These are phyloP conservation scores for Microctenopoma stevenorrisi DNA, from an alignment of 2,797 vertebrate genomes.

Conservation along the genomic window DNA sequence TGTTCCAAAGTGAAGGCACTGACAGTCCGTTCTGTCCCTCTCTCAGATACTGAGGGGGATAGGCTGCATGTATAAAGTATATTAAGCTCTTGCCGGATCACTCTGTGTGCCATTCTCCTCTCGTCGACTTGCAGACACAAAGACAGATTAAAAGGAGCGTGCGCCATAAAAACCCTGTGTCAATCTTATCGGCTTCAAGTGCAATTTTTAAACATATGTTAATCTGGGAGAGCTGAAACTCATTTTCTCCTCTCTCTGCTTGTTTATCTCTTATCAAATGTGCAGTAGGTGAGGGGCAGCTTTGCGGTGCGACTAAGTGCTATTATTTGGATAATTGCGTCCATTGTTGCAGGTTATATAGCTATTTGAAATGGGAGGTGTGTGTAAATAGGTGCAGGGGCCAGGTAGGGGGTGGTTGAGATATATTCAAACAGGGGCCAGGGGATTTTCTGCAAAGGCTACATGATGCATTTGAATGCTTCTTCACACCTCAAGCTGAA, in stretches of 20 bases:
- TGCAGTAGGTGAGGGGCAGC: slow-evolving; percentile 80
- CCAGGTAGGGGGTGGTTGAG: slow-evolving; percentile 68
- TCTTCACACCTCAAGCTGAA: slow-evolving; percentile 52
- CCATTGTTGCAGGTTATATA: slow-evolving; percentile 83
- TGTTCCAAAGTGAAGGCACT: slow-evolving; percentile 41
- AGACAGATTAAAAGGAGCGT: slow-evolving; percentile 77
- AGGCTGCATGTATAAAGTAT: slow-evolving; percentile 73
- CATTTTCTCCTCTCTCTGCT: slow-evolving; percentile 72
- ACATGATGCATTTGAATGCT: slow-evolving; percentile 70
- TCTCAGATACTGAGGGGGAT: slow-evolving; percentile 59
- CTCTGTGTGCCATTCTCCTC: slow-evolving; percentile 78
- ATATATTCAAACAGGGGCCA: slow-evolving; percentile 62
- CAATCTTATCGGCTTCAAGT: slow-evolving; percentile 85
- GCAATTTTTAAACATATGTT: slow-evolving; percentile 87
- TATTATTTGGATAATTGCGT: slow-evolving; percentile 87
- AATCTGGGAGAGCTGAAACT: slow-evolving; percentile 83
- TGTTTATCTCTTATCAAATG: slow-evolving; percentile 85
- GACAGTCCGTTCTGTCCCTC: slow-evolving; percentile 56
- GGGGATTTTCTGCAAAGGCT: slow-evolving; percentile 68
- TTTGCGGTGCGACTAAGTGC: slow-evolving; percentile 77
- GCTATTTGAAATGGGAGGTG: slow-evolving; percentile 83
- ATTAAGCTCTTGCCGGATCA: slow-evolving; percentile 77
- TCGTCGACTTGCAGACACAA: slow-evolving; percentile 75
- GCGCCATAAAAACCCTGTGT: slow-evolving; percentile 80
- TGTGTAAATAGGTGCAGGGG: slow-evolving; percentile 79